Percentiles rank a stretch among this genome's conserved stretches.
Evolutionary conservation across 23 tunicate genomes (phyloP).

Genomic region (Ciona savignyi): DNA sequence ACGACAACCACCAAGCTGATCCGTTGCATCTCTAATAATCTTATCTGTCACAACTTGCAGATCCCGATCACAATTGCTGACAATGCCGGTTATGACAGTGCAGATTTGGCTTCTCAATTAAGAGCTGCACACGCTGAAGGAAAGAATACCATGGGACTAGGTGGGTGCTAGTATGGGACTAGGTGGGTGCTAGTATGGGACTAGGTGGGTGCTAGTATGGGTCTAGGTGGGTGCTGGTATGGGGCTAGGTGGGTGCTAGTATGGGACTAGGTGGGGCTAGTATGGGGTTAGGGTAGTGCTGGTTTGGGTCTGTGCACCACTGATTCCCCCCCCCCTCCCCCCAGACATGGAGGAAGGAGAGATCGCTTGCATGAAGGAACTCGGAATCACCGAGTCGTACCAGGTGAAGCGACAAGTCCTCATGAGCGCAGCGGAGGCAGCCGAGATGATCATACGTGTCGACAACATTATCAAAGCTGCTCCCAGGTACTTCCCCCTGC

Average conservation of each 20-base stretch:
- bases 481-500: too few species aligned
- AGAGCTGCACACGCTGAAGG: slow-evolving; percentile 95
- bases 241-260: too few species aligned
- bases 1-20: too few species aligned
- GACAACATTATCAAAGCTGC: slow-evolving; percentile 97
- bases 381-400: slow-evolving; percentile 90
- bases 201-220: neutral
- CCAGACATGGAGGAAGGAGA: slow-evolving; percentile 78
- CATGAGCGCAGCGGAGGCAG: slow-evolving; percentile 86
- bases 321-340: too few species aligned
- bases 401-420: slow-evolving; percentile 95
- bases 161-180: slow-evolving; percentile 12
- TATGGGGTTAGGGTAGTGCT: too few species aligned
- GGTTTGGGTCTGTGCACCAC: too few species aligned
- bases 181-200: neutral
- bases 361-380: slow-evolving; percentile 73
- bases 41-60: too few species aligned
- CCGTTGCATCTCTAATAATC: too few species aligned
- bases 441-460: slow-evolving; percentile 96
- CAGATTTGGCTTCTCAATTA: slow-evolving; percentile 78
- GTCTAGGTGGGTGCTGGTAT: too few species aligned
- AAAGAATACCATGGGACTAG: slow-evolving; percentile 62
- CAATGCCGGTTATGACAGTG: slow-evolving; percentile 98
- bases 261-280: too few species aligned
- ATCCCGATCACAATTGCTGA: slow-evolving; percentile 97